Conservation (phyloP, 2,113 vertebrate species). For the Arizona elegans region DNA sequence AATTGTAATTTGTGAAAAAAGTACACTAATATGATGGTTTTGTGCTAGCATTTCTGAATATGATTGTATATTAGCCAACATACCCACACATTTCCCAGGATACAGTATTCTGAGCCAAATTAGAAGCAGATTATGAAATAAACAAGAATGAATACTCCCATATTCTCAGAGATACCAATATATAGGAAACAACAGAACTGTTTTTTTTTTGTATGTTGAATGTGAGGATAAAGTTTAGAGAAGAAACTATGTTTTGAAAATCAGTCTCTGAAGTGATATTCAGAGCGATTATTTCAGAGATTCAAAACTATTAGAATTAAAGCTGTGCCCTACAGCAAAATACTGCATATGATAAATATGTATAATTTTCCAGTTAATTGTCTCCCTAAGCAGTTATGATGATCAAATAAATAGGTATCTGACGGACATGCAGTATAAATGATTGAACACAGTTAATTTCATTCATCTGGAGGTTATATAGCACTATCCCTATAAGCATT, state of each 20-base stretch:
- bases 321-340: constrained; percentile 53
- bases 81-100: neutral
- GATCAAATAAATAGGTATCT: constrained; percentile 68
- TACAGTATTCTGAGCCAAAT: neutral
- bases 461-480: constrained; percentile 54
- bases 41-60: neutral
- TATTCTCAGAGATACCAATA: neutral
- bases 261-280: neutral
- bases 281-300: constrained; percentile 20
- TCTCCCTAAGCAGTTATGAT: constrained; percentile 61
- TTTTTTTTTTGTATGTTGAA: neutral
- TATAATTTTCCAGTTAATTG: constrained; percentile 63
- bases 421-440: constrained; percentile 57
- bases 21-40: neutral
- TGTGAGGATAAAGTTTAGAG: neutral
- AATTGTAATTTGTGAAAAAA: neutral
- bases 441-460: constrained; percentile 56
- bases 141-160: neutral
- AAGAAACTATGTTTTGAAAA: constrained; percentile 28
- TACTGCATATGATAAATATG: constrained; percentile 44
- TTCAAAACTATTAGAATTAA: constrained; percentile 39
- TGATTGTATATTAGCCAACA: neutral
- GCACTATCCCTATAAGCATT: constrained; percentile 50
- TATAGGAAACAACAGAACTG: too few species aligned
- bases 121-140: neutral